Base-by-base conservation (phyloP, 2,113 vertebrate species). In the Ia io region DNA sequence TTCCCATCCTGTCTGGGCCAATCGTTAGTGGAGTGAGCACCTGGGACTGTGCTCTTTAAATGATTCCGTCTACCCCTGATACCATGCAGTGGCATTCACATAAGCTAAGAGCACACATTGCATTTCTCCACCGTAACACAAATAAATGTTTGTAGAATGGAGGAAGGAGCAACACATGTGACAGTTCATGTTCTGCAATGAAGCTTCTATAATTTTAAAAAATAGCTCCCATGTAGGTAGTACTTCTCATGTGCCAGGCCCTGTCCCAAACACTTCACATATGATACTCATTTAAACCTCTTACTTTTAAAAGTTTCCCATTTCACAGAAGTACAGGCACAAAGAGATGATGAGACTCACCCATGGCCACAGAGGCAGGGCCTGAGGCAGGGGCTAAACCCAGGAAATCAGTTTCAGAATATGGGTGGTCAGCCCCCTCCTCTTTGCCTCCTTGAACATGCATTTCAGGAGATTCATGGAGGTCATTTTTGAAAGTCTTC, bases 401-500 rank as follows among this genome's bases (percentile, higher is more conserved):
- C 30, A 69, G 40, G 28, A 17, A n/a, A 12, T 20, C n/a, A 23
- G 37, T 7, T n/a, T 7, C 9, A 42, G 23, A 49, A 3, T 12
- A 5, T 35, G 3, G 13, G 30, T 5, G 2, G 20, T 88, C 3
- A 23, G 44, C 44, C 0, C 7, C 32, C 12, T 69, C 7, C 16
- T 42, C 35, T 6, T 35, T 69, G 25, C 6, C 35, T 44, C 28
- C 17, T 35, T 25, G 12, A 69, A 61, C 32, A 20, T 1, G 9
- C 37, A 11, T 84, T 82, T n/a, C 56, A 80, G 23, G 53, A 84
- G 40, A 23, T 0, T 73, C 11, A 2, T n/a, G 65, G 8, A n/a
- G 3, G 0, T 0, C 0, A 1, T 25, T 49, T 51, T 5, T 0
- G 3, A 65, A 53, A 67, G 18, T 47, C 18, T 59, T 87, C 44